Base-by-base conservation (phyloP, 2,888 invertebrate species). In the Ennomos fuscantarius region DNA sequence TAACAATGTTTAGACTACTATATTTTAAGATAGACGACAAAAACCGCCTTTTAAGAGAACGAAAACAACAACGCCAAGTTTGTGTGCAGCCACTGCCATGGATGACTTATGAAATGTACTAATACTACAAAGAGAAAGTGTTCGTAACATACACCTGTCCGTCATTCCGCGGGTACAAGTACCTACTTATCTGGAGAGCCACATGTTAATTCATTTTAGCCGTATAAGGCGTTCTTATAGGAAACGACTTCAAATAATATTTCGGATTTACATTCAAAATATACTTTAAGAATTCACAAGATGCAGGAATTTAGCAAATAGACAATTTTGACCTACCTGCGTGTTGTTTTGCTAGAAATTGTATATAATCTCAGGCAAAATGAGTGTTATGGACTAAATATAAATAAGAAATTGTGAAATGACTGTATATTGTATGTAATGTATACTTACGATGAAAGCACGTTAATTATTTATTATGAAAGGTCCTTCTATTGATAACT, bases 61-160 rank as follows among this genome's bases (percentile, higher is more conserved):
- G 24, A 40, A 34, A 40, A 35, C 40, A 12, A 49, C 13, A 10
- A 48, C 34, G 39, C 45, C 33, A 35, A 31, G 37, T 42, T 43
- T 39, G 9, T 50, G 49, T 41, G 15, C 9, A 6, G 24, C 24
- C 24, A 24, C 24, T 24, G 24, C 49, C 44, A 37, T 24, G 52
- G 53, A 58, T 53, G 53, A 52, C 57, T 44, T 49, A 53, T 48
- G 57, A 53, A 53, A 53, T 44, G 52, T 49, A 53, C 52, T 53
- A 53, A 48, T 49, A 49, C 52, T 53, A 53, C 58, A 53, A 53
- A 58, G 58, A 58, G 58, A 58, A 58, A 58, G 58, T 58, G 44
- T 52, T 46, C 35, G 11, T 49, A 44, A 34, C 33, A 39, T 43
- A 48, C 57, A 58, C 53, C 58, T 45, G 53, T 58, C 51, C 34